phyloP scores from a whole-genome alignment of 2,797 vertebrate species.

The Rachycentron canadum region DNA sequence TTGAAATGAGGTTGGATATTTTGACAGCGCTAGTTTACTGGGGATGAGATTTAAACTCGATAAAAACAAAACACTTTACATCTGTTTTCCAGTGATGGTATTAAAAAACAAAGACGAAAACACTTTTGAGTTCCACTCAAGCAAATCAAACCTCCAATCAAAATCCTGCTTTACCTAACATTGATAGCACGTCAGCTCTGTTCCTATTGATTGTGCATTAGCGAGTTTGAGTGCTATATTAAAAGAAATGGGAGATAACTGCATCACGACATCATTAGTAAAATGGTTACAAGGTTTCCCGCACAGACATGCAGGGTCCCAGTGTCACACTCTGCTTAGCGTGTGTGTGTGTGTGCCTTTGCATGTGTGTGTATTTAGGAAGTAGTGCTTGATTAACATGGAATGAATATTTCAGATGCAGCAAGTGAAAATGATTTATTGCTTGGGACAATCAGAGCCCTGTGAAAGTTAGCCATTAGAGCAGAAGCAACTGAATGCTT shows the following conservation, averaged over 20 bases:
- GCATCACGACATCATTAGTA: conserved; percentile 54
- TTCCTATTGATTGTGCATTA: conserved; percentile 26
- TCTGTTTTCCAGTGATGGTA: not conserved
- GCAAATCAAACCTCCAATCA: not conserved
- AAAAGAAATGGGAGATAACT: conserved; percentile 41
- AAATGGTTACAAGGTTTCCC: conserved; percentile 42
- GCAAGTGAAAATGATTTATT: conserved; percentile 72
- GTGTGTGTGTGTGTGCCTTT: conserved; percentile 15
- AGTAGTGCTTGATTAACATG: conserved; percentile 68
- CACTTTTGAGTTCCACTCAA: not conserved
- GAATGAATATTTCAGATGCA: conserved; percentile 76
- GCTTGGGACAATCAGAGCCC: conserved; percentile 67
- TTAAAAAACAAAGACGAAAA: too few relatives aligned
- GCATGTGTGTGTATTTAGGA: conserved; percentile 29
- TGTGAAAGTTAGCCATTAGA: conserved; percentile 51
- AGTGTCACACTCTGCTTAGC: conserved; percentile 19
- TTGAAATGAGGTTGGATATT: too few relatives aligned
- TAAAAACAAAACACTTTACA: not conserved
- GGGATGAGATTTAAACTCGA: not conserved
- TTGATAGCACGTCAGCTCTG: not conserved
- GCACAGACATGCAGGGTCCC: conserved; percentile 34
- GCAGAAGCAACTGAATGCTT: conserved; percentile 47
- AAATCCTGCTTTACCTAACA: conserved; percentile 13
- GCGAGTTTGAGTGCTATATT: conserved; percentile 40
- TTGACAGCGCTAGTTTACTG: too few relatives aligned